Conservation (phyloP, 2,888 invertebrate genomes). For the Plagodis pulveraria region DNA sequence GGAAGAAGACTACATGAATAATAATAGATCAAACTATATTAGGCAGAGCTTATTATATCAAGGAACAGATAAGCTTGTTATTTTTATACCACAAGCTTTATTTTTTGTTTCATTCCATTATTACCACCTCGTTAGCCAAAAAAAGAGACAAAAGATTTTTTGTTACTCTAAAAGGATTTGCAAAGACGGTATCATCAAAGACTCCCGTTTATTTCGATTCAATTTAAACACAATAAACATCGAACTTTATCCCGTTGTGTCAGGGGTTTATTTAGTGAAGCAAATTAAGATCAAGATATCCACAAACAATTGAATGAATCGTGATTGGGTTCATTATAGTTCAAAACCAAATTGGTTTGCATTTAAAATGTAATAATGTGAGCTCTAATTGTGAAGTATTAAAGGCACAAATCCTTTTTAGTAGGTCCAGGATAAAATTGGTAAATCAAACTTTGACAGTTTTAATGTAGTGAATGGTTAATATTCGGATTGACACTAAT, state of each 20-base stretch:
- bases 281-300: slow-evolving; percentile 51
- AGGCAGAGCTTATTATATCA: slow-evolving; percentile 6
- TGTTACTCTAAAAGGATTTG: slow-evolving; percentile 56
- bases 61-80: slow-evolving; percentile 38
- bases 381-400: slow-evolving; percentile 17
- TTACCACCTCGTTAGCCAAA: slow-evolving; percentile 53
- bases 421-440: slow-evolving; percentile 25
- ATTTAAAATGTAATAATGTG: slow-evolving; percentile 10
- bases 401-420: slow-evolving; percentile 27
- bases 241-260: slow-evolving; percentile 16
- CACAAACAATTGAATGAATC: slow-evolving; percentile 61
- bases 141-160: slow-evolving; percentile 58
- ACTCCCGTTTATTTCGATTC: slow-evolving; percentile 47
- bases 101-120: slow-evolving; percentile 52
- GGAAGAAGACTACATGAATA: neutral
- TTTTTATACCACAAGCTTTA: slow-evolving; percentile 35
- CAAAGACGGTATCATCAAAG: slow-evolving; percentile 55
- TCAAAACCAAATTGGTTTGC: slow-evolving; percentile 30
- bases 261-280: slow-evolving; percentile 29
- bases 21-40: slow-evolving; percentile 5
- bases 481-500: slow-evolving; percentile 65
- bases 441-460: slow-evolving; percentile 47
- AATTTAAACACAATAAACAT: slow-evolving; percentile 20
- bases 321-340: slow-evolving; percentile 56
- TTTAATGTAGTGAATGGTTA: slow-evolving; percentile 48